A percentile compares a stretch with the other conserved stretches of the same genome.
phyloP scores from a whole-genome alignment of 1,140 invertebrate species.

The Rhyacophila brunnea region DNA sequence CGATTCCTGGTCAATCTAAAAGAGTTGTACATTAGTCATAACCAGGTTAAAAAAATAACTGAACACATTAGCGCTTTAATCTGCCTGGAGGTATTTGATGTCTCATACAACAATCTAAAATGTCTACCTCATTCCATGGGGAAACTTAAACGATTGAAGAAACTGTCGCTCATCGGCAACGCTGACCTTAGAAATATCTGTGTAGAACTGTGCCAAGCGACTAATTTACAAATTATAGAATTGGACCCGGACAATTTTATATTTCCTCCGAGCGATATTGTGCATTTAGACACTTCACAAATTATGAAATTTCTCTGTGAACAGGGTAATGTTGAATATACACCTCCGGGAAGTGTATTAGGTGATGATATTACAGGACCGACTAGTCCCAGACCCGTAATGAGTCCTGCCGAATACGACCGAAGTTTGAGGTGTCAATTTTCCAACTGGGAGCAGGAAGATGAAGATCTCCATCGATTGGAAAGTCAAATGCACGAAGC shows the following conservation, averaged over 20 bases:
- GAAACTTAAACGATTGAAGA: slow-evolving; percentile 58
- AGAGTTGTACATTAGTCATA: slow-evolving; percentile 67
- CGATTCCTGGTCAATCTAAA: slow-evolving; percentile 61
- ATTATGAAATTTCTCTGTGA: slow-evolving; percentile 67
- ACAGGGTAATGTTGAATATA: slow-evolving; percentile 48
- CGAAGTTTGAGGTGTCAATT: slow-evolving; percentile 15
- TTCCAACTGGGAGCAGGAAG: slow-evolving; percentile 48
- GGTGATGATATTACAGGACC: slow-evolving; percentile 34
- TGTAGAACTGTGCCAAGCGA: slow-evolving; percentile 60
- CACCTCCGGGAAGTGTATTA: slow-evolving; percentile 33
- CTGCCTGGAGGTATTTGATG: slow-evolving; percentile 65
- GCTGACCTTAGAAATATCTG: slow-evolving; percentile 58
- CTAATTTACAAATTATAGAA: slow-evolving; percentile 57
- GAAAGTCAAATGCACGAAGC: slow-evolving; percentile 50
- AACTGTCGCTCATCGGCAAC: slow-evolving; percentile 60
- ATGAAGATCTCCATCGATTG: slow-evolving; percentile 45
- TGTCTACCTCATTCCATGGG: slow-evolving; percentile 63
- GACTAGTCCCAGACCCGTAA: slow-evolving; percentile 24
- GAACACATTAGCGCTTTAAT: slow-evolving; percentile 62
- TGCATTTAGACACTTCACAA: slow-evolving; percentile 57
- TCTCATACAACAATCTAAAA: slow-evolving; percentile 70
- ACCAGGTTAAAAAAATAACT: slow-evolving; percentile 65
- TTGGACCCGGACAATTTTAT: slow-evolving; percentile 61
- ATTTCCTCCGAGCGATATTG: slow-evolving; percentile 63
- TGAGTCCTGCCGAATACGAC: slow-evolving; percentile 19